These are phyloP conservation scores for Ochropleura leucogaster DNA, from an alignment of 2,888 invertebrate genomes.

Conservation along the genomic window DNA sequence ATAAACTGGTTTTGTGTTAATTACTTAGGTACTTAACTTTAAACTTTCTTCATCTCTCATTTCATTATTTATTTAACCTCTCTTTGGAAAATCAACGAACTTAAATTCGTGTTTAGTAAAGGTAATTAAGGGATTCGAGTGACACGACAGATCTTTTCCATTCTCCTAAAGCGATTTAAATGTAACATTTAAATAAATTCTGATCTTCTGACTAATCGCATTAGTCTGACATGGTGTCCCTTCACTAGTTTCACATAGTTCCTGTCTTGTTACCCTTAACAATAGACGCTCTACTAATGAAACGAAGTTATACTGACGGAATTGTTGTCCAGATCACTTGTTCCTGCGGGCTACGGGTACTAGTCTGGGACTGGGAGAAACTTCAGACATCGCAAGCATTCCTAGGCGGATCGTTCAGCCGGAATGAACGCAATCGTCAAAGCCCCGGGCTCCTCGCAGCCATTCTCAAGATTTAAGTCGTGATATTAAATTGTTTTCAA, in stretches of 20 bases:
- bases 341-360: constrained; percentile 7
- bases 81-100: not conserved
- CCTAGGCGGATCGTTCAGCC: constrained; percentile 56
- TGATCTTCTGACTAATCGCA: not conserved
- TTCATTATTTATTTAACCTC: not conserved
- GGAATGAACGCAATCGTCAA: constrained; percentile 59
- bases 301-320: constrained; percentile 9
- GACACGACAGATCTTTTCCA: not conserved
- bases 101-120: not conserved
- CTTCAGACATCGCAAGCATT: constrained; percentile 64
- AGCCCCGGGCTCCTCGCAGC: constrained; percentile 22
- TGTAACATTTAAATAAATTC: not conserved
- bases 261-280: not conserved
- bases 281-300: constrained; percentile 9
- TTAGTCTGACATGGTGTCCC: not conserved
- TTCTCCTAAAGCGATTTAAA: not conserved
- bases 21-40: not conserved
- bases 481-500: constrained; percentile 59
- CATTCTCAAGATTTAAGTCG: constrained; percentile 57
- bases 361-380: constrained; percentile 48
- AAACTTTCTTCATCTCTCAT: not conserved
- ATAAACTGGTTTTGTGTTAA: not conserved
- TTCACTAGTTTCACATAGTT: not conserved
- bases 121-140: not conserved
- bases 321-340: constrained; percentile 22